Evolutionary conservation across 1,140 invertebrate genomes (phyloP).

Genomic region (Homalodisca vitripennis): DNA sequence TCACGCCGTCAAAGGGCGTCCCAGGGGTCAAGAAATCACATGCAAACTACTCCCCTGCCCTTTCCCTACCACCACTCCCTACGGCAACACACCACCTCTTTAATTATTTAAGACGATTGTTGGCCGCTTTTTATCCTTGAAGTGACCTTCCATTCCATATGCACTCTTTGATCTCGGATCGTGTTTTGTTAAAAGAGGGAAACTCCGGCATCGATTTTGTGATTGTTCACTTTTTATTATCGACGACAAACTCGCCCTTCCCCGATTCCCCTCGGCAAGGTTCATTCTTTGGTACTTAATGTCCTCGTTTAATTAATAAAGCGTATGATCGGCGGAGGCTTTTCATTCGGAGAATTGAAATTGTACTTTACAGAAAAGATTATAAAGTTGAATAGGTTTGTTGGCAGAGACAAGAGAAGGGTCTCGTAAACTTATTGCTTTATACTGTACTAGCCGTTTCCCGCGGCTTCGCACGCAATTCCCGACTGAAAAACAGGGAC

Average conservation of each 20-base stretch:
- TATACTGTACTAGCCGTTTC: too few species aligned
- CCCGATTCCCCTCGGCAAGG: neutral
- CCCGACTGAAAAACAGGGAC: too few species aligned
- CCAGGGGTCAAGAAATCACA: neutral
- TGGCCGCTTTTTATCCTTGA: slow-evolving; percentile 11
- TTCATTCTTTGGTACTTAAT: neutral
- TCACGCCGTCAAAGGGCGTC: slow-evolving; percentile 2
- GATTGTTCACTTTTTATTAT: slow-evolving; percentile 24
- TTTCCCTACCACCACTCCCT: neutral
- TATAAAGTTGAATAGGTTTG: too few species aligned
- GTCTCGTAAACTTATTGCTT: too few species aligned
- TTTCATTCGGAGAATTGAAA: too few species aligned
- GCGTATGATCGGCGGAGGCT: too few species aligned
- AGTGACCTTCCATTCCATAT: slow-evolving; percentile 19
- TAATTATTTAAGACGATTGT: slow-evolving; percentile 26
- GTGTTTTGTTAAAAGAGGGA: slow-evolving; percentile 21
- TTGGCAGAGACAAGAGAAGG: too few species aligned
- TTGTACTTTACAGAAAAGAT: too few species aligned
- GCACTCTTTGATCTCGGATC: slow-evolving; percentile 16
- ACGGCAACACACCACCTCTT: slow-evolving; percentile 25
- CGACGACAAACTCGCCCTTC: slow-evolving; percentile 1
- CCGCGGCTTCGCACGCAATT: too few species aligned
- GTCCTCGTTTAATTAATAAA: slow-evolving; percentile 2
- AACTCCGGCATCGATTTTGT: slow-evolving; percentile 3
- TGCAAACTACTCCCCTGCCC: neutral